Conservation (phyloP, 2,113 vertebrate species). For the Microcebus murinus region DNA sequence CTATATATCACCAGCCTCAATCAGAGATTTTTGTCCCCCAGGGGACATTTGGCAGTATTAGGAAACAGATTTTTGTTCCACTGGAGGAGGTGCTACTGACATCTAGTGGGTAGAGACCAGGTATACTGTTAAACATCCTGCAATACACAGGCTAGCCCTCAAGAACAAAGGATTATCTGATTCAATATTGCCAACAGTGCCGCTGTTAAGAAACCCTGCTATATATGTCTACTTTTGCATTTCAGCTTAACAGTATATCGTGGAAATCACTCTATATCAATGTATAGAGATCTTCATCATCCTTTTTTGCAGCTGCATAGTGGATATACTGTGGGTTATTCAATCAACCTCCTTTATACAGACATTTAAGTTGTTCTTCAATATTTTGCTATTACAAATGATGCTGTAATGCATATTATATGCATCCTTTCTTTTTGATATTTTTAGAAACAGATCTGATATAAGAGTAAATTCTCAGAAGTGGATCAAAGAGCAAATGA, state of each 20-base stretch:
- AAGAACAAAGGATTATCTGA: background rate
- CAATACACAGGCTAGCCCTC: background rate
- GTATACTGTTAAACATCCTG: background rate
- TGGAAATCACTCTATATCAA: background rate
- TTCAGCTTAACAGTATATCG: background rate
- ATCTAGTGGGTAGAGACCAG: background rate
- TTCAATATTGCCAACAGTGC: background rate
- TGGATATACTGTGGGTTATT: background rate
- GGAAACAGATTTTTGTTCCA: background rate
- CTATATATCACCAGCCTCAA: background rate
- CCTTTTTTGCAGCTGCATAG: background rate
- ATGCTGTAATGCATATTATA: background rate
- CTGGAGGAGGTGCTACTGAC: background rate
- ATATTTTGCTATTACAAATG: background rate
- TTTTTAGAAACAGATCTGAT: background rate
- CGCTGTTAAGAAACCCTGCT: background rate
- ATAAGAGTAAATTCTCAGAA: conserved; percentile 10
- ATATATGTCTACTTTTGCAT: background rate
- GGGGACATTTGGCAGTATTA: background rate
- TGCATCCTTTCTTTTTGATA: background rate
- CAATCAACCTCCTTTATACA: background rate
- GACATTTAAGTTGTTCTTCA: background rate
- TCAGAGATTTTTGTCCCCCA: background rate
- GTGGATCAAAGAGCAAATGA: background rate
- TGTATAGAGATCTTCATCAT: background rate